Base-by-base conservation (phyloP, 2,113 vertebrate genomes). In the Cryptomyrus ogoouensis region DNA sequence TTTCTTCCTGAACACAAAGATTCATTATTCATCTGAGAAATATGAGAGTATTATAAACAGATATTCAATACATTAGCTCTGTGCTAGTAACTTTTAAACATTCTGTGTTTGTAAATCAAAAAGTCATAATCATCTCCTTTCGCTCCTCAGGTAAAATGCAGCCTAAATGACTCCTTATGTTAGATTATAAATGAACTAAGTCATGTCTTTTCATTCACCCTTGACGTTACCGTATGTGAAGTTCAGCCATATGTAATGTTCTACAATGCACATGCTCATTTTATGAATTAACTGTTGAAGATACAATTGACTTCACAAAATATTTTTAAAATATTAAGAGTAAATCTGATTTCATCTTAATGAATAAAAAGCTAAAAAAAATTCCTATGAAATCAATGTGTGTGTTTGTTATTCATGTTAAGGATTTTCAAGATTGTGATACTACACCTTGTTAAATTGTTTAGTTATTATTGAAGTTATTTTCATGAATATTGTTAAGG, bases 1-100 rank as follows among this genome's bases (percentile, higher is more conserved):
- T 42, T 80, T 80, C 35, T 80, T 80, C 74, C 31, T 80, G 31
- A 42, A 17, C 62, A 31, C n/a, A 35, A 80, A 80, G 35, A 80
- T 80, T 80, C 74, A 80, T 80, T 80, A 80, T 80, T 80, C 35
- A 80, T 80, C 74, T 80, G 74, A 80, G 74, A 42, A 80, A 80
- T 39, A 42, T 6, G 35, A 80, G 31, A 42, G 74, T 35, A 80
- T 80, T 80, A 80, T 42, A 80, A 80, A 80, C 13, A 19, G 13
- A 35, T 4, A 77, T 77, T 77, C 35, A 42, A 42, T 80, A 80
- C 17, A 80, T 80, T 80, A 80, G 15, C 35, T 19, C 31, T 42
- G 74, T 42, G 17, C 74, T 39, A 70, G 74, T 39, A 77, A 31
- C 31, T 27, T 27, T 66, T 27, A 66, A 80, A 80, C 35, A 70